Percentiles rank a stretch among this genome's conserved stretches.
phyloP scores from a whole-genome alignment of 2,888 invertebrate species.

The Neoitamus cyanurus region DNA sequence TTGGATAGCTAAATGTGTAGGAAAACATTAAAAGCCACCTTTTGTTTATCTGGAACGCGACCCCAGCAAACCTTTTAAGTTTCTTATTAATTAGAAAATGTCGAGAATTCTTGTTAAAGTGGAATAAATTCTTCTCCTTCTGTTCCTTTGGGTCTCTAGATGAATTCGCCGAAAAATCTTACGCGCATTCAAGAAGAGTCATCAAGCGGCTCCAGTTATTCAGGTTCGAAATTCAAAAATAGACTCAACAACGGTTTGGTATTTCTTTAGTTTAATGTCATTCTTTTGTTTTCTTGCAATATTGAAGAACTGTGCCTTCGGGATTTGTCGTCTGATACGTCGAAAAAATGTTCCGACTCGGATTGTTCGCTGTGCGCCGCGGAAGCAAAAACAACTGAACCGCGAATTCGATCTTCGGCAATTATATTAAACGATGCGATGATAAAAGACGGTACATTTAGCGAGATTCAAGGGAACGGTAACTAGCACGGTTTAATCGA shows the following conservation, averaged over 20 bases:
- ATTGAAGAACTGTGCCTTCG: constrained; percentile 12
- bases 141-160: background rate
- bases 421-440: background rate
- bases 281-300: background rate
- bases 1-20: background rate
- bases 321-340: background rate
- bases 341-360: constrained; percentile 3
- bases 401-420: background rate
- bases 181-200: background rate
- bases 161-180: background rate
- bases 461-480: background rate
- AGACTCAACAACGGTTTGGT: background rate
- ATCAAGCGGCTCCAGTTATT: background rate
- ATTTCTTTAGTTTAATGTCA: background rate
- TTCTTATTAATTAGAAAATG: background rate
- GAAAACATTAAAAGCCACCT: too few relatives aligned
- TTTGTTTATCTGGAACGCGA: too few relatives aligned
- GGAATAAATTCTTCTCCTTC: background rate
- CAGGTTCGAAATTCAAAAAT: background rate
- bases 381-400: background rate
- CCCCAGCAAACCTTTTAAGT: too few relatives aligned
- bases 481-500: background rate
- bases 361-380: constrained; percentile 7
- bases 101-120: background rate
- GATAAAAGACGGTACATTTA: background rate